A percentile compares a stretch with the other conserved stretches of the same genome.
phyloP scores from a whole-genome alignment of 2,113 vertebrate species.

The Ctenodactylus gundi region DNA sequence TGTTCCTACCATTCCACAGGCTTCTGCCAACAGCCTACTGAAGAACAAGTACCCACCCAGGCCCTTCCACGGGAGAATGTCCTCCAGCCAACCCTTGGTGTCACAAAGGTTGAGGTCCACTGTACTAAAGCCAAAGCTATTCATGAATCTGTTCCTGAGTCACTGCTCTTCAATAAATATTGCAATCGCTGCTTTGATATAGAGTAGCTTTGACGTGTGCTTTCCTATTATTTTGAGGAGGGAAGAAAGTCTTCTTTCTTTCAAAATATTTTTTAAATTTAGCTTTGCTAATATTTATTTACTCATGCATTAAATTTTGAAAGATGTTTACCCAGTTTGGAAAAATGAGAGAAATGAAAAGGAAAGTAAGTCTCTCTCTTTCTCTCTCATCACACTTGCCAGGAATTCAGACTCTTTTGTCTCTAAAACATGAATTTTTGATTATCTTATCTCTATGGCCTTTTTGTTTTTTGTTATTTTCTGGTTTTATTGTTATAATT shows the following conservation, averaged over 20 bases:
- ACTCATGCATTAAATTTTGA: not conserved
- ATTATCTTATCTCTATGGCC: not conserved
- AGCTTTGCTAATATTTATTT: not conserved
- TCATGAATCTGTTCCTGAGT: not conserved
- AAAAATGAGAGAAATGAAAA: not conserved
- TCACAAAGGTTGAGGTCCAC: too few species aligned
- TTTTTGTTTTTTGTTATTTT: not conserved
- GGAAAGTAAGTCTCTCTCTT: not conserved
- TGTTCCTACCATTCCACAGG: too few species aligned
- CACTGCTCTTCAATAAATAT: not conserved
- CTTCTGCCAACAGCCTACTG: too few species aligned
- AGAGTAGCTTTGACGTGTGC: not conserved
- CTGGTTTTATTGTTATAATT: constrained; percentile 35
- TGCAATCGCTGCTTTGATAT: not conserved
- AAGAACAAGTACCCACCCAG: too few species aligned
- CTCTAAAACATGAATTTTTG: not conserved
- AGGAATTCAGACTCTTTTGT: not conserved
- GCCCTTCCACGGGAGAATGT: too few species aligned
- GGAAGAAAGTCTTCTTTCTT: not conserved
- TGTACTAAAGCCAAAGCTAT: not conserved
- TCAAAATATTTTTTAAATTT: not conserved
- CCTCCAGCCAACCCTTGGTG: too few species aligned
- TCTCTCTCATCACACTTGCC: not conserved
- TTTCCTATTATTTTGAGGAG: not conserved
- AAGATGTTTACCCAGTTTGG: not conserved